Conservation (phyloP, 2,797 vertebrate genomes). For the Galagoides demidoff region DNA sequence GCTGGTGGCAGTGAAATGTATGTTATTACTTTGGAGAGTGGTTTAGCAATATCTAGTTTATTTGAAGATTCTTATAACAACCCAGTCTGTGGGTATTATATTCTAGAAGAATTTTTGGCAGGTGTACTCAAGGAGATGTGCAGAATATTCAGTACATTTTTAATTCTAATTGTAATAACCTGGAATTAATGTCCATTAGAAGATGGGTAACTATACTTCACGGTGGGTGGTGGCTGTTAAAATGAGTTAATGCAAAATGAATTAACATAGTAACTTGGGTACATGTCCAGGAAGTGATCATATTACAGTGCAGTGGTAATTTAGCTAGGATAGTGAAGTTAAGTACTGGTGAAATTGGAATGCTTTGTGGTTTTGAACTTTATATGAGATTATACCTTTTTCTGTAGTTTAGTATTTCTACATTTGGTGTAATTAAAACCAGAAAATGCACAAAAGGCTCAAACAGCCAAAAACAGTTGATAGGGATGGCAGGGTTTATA, state of each 20-base stretch:
- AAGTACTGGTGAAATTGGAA: background rate
- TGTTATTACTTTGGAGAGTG: background rate
- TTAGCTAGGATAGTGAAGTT: conserved; percentile 7
- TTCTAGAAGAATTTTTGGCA: conserved; percentile 6
- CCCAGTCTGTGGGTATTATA: background rate
- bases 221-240: background rate
- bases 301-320: background rate
- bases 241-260: background rate
- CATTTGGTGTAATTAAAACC: conserved; percentile 25
- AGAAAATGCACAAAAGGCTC: conserved; percentile 18
- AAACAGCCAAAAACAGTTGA: background rate
- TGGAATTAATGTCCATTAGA: background rate
- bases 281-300: background rate
- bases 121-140: background rate
- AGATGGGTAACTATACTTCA: background rate
- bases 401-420: conserved; percentile 23
- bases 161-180: conserved; percentile 40
- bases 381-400: background rate
- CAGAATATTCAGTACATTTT: background rate
- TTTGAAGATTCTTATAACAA: background rate
- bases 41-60: background rate
- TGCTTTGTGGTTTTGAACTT: conserved; percentile 40
- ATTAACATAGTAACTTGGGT: background rate
- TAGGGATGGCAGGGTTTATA: background rate
- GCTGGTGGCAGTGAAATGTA: conserved; percentile 4